Percentiles rank a stretch among this genome's conserved stretches.
Evolutionary conservation across 2,113 vertebrate species (phyloP).

Genomic region (Myotis lucifugus): DNA sequence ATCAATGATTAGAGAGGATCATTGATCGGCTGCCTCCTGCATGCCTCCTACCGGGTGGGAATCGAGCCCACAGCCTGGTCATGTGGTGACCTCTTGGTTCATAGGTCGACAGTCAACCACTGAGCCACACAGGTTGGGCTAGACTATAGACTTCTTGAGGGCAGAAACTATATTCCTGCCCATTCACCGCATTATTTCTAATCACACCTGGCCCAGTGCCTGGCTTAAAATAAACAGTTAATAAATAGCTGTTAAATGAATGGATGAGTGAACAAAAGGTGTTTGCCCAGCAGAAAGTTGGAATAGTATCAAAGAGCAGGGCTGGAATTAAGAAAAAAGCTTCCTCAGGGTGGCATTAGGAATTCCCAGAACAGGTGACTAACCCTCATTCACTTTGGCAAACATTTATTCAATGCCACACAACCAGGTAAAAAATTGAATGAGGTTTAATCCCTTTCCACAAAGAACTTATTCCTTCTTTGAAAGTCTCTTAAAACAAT

Average conservation of each 20-base stretch:
- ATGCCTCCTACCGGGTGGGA: too few species aligned
- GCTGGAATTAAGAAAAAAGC: conserved; percentile 48
- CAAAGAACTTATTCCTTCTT: conserved; percentile 33
- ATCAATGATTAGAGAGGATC: too few species aligned
- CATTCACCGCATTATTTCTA: neutral
- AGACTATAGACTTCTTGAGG: neutral
- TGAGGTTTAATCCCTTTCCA: conserved; percentile 31
- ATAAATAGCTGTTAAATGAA: neutral
- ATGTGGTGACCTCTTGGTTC: too few species aligned
- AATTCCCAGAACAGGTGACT: conserved; percentile 51
- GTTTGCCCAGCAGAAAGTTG: conserved; percentile 32
- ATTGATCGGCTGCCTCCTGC: too few species aligned
- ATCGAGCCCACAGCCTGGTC: too few species aligned
- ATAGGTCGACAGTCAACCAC: too few species aligned
- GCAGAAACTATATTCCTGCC: neutral
- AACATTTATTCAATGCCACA: neutral
- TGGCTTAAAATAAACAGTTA: neutral
- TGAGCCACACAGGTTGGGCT: too few species aligned
- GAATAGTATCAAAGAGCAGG: conserved; percentile 23
- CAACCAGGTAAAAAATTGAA: neutral
- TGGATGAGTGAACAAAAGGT: neutral
- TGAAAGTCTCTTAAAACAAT: conserved; percentile 26
- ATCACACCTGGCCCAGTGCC: too few species aligned
- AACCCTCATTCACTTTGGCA: neutral
- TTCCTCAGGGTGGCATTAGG: neutral